Evolutionary conservation across 2,113 vertebrate species (phyloP).

Genomic region (Synchiropus splendidus): DNA sequence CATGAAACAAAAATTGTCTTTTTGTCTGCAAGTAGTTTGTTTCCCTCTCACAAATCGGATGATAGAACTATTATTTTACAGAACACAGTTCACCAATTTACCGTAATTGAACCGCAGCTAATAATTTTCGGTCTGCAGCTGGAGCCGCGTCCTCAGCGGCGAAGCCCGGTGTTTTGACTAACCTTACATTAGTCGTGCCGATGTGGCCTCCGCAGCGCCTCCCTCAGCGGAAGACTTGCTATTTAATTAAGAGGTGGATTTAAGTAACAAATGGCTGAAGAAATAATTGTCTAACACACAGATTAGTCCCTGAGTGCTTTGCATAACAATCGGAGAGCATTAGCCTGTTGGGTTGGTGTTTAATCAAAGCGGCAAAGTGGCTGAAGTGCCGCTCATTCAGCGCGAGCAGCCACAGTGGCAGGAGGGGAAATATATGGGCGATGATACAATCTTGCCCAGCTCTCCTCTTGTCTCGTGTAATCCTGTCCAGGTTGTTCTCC

Average conservation of each 20-base stretch:
- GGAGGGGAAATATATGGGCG: slow-evolving; percentile 20
- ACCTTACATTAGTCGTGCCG: too few species aligned
- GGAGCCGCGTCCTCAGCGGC: too few species aligned
- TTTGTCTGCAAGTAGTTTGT: too few species aligned
- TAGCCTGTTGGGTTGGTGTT: slow-evolving; percentile 9
- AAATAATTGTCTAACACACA: slow-evolving; percentile 29
- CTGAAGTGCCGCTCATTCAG: neutral
- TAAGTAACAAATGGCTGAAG: slow-evolving; percentile 38
- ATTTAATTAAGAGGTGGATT: slow-evolving; percentile 42
- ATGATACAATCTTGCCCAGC: slow-evolving; percentile 30
- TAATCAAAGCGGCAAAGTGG: slow-evolving; percentile 26
- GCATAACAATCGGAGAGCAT: slow-evolving; percentile 23
- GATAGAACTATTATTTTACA: too few species aligned
- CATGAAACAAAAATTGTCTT: too few species aligned
- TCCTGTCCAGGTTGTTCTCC: slow-evolving; percentile 59
- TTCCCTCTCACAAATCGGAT: too few species aligned
- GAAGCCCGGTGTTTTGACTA: too few species aligned
- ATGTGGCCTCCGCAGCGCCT: too few species aligned
- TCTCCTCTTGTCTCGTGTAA: slow-evolving; percentile 33
- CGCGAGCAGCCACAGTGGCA: neutral
- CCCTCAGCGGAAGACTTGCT: slow-evolving; percentile 3
- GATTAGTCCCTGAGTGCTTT: slow-evolving; percentile 24
- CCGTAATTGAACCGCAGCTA: too few species aligned
- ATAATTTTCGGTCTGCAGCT: too few species aligned
- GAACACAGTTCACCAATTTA: too few species aligned